Percentiles rank a stretch among this genome's conserved stretches.
These are phyloP conservation scores for Rhyacichthys aspro DNA, from an alignment of 2,797 vertebrate species.

Conservation along the genomic window DNA sequence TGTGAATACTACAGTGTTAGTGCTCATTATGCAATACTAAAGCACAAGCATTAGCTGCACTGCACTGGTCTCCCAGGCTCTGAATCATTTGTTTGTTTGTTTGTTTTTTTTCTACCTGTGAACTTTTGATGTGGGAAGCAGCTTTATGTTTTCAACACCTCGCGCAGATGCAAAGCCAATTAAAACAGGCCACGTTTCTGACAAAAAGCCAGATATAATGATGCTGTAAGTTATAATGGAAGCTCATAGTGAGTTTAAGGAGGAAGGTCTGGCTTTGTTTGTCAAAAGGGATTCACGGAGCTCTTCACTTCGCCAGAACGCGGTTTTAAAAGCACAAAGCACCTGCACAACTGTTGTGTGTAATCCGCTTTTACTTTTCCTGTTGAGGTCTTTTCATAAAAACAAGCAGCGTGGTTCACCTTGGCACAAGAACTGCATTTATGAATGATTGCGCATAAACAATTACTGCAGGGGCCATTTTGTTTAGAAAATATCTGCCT, in stretches of 20 bases:
- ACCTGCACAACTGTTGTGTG: background rate
- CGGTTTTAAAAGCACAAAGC: slow-evolving; percentile 17
- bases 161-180: slow-evolving; percentile 8
- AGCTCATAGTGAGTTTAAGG: background rate
- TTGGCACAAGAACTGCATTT: background rate
- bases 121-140: slow-evolving; percentile 32
- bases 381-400: slow-evolving; percentile 1
- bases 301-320: background rate
- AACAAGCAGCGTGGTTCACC: slow-evolving; percentile 2
- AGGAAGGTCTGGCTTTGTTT: slow-evolving; percentile 16
- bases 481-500: background rate
- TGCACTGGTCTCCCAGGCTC: slow-evolving; percentile 3
- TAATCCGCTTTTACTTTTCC: background rate
- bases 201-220: slow-evolving; percentile 25
- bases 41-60: background rate
- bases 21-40: slow-evolving; percentile 5
- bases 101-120: slow-evolving; percentile 4
- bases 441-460: slow-evolving; percentile 8
- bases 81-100: slow-evolving; percentile 10
- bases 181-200: slow-evolving; percentile 4
- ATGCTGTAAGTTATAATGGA: slow-evolving; percentile 21
- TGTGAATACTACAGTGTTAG: slow-evolving; percentile 11
- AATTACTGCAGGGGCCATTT: slow-evolving; percentile 1
- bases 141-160: slow-evolving; percentile 9
- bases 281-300: slow-evolving; percentile 24